These are phyloP conservation scores for Siniperca obscura DNA, from an alignment of 2,797 vertebrate species.

Conservation along the genomic window DNA sequence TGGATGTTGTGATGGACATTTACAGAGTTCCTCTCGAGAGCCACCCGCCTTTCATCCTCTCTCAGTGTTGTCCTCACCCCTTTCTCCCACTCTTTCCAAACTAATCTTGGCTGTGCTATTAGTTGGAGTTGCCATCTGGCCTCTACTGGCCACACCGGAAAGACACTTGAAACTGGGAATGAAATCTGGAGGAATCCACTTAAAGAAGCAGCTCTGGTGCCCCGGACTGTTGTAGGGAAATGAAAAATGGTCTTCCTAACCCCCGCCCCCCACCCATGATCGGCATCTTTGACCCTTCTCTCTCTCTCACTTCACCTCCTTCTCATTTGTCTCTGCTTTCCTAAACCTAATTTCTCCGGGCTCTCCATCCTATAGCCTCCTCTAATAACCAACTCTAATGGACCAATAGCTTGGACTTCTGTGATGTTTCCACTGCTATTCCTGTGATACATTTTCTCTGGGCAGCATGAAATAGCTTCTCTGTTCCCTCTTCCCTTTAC, in stretches of 20 bases:
- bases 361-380: conserved; percentile 33
- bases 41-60: conserved; percentile 25
- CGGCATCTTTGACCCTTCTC: conserved; percentile 30
- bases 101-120: conserved; percentile 67
- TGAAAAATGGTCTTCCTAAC: conserved; percentile 50
- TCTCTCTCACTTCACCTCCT: conserved; percentile 18
- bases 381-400: conserved; percentile 38
- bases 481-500: conserved; percentile 37
- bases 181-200: conserved; percentile 71
- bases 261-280: neutral
- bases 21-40: conserved; percentile 29
- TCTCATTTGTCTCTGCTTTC: conserved; percentile 46
- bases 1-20: conserved; percentile 24
- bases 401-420: conserved; percentile 42
- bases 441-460: conserved; percentile 73
- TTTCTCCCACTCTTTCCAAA: conserved; percentile 41
- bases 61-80: conserved; percentile 22
- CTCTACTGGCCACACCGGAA: conserved; percentile 60
- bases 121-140: conserved; percentile 62
- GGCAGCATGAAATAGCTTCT: conserved; percentile 80
- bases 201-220: conserved; percentile 41
- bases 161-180: conserved; percentile 62
- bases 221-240: conserved; percentile 43
- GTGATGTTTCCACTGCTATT: conserved; percentile 56
- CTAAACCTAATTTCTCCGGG: conserved; percentile 51